Base-by-base conservation (phyloP, 1,140 invertebrate species). In the Elysia chlorotica region DNA sequence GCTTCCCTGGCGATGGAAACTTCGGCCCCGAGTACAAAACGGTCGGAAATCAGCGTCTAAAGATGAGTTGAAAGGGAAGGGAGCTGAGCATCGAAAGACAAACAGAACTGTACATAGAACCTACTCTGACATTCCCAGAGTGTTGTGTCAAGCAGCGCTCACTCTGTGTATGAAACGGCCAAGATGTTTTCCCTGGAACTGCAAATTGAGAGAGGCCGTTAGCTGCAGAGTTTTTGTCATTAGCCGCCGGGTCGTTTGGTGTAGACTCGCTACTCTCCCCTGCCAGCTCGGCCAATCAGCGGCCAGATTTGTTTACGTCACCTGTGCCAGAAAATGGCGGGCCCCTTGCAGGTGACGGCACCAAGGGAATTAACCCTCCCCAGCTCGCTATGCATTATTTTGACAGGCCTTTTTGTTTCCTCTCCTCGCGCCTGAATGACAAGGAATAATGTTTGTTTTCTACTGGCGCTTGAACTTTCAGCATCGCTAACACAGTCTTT, bases 391-490 rank as follows among this genome's bases (percentile, higher is more conserved):
- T 62, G 59, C 59, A 21, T 35, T 62, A 62, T 62, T 62, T 62
- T 62, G 59, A 62, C 59, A 62, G 59, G 21, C 6, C 5, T 62
- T 62, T 59, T 62, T 33, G 5, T 4, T 62, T 62, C 59, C 57
- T 1, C 6, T 10, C 59, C 37, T 62, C 33, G 37, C 59, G 37
- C 5, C 5, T 35, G 1, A 62, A 33, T 62, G 59, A 62, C 59
- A 62, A 62, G 59, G 23, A 62, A 62, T 62, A 62, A 62, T 62
- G 59, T 62, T 62, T 62, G 59, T 62, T 62, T 62, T 62, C 37
- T 62, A 31, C 59, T n/a, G 10, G 59, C 21, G 19, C 5, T 1
- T 62, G 59, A 33, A 62, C 30, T 62, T 62, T n/a, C n/a, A n/a
- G n/a, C n/a, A n/a, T n/a, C n/a, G n/a, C n/a, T n/a, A n/a, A n/a